Evolutionary conservation across 2,113 vertebrate genomes (phyloP).

Genomic region (Campylorhamphus procurvoides): DNA sequence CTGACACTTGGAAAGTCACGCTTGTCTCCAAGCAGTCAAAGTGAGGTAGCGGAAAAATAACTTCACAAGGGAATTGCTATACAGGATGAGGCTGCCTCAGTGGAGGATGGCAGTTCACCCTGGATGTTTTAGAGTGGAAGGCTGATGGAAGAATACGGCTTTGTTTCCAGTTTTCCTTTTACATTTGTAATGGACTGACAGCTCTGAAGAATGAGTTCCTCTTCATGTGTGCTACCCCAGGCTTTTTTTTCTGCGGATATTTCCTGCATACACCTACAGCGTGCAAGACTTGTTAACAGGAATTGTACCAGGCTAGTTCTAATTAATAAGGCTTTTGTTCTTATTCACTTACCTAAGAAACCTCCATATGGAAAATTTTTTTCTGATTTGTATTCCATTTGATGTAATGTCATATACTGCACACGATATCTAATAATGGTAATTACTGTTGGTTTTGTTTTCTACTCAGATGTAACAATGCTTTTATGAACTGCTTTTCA

Average conservation of each 20-base stretch:
- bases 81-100: neutral
- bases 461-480: constrained; percentile 35
- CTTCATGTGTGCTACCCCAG: accelerated
- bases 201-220: neutral
- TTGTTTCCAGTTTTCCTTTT: neutral
- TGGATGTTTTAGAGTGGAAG: neutral
- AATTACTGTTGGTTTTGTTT: constrained; percentile 49
- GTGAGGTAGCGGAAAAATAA: neutral
- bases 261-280: neutral
- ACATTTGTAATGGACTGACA: neutral
- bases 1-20: neutral
- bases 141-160: neutral
- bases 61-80: neutral
- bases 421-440: neutral
- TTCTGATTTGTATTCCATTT: neutral
- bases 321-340: neutral
- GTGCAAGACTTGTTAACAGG: neutral
- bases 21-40: neutral
- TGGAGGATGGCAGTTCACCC: accelerated
- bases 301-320: neutral
- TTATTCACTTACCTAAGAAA: neutral
- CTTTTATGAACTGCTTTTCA: constrained; percentile 51
- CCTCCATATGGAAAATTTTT: neutral
- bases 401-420: neutral
- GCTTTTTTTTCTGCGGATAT: accelerated